A percentile compares a stretch with the other conserved stretches of the same genome.
These are phyloP conservation scores for Aix galericulata DNA, from an alignment of 2,113 vertebrate species.

Conservation along the genomic window DNA sequence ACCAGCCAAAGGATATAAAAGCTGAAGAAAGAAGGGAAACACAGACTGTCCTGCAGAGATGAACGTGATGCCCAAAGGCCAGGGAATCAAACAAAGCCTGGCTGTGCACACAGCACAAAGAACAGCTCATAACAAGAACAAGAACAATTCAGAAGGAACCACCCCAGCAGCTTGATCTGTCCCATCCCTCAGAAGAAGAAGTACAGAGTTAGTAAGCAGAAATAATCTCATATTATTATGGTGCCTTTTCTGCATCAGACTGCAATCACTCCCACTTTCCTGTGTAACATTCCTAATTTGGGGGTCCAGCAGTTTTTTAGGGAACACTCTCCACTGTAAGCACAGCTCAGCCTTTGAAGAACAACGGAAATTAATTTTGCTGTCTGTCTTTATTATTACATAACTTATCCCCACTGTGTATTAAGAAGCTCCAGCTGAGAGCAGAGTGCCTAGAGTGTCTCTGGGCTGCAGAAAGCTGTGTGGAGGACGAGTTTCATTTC, in stretches of 20 bases:
- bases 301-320: neutral
- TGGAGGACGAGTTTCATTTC: neutral
- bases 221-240: neutral
- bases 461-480: neutral
- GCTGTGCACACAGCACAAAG: neutral
- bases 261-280: neutral
- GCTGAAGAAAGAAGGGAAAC: neutral
- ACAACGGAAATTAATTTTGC: neutral
- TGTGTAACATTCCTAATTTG: neutral
- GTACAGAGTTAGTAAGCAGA: neutral
- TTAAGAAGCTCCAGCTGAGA: neutral
- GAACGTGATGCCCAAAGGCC: neutral
- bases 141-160: neutral
- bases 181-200: neutral
- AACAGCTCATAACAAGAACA: neutral
- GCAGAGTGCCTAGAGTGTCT: neutral
- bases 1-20: neutral
- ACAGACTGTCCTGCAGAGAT: neutral
- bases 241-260: neutral
- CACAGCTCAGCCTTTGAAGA: neutral
- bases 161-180: neutral
- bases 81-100: neutral
- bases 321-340: neutral
- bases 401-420: neutral
- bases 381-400: neutral